These are phyloP conservation scores for Chaetogeoica ovagalla DNA, from an alignment of 2,888 invertebrate genomes.

Conservation along the genomic window DNA sequence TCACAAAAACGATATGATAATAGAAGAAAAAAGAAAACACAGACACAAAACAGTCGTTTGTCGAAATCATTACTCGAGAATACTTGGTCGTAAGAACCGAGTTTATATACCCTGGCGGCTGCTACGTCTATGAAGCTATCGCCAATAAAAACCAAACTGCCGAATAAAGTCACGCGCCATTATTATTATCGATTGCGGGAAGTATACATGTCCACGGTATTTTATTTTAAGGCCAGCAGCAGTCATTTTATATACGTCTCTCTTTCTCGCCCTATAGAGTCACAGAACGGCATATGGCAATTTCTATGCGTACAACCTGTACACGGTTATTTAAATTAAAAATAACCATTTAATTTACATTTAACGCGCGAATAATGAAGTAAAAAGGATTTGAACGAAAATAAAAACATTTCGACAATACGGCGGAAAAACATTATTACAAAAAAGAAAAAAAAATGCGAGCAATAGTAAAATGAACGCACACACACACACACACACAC, in stretches of 20 bases:
- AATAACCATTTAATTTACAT: constrained; percentile 14
- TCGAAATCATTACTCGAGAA: constrained; percentile 26
- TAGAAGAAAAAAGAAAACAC: background rate
- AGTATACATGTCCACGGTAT: background rate
- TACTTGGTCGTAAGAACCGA: constrained; percentile 1
- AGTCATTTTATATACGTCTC: background rate
- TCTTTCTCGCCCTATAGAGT: background rate
- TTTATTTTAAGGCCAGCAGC: background rate
- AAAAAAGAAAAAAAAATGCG: too few relatives aligned
- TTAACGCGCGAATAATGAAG: constrained; percentile 14
- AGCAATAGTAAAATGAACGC: too few relatives aligned
- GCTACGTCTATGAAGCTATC: background rate
- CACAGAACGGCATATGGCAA: background rate
- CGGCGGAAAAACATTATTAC: too few relatives aligned
- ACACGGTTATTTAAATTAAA: background rate
- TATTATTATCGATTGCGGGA: constrained; percentile 8
- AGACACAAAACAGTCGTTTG: background rate
- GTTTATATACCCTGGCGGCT: background rate
- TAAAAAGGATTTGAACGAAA: background rate
- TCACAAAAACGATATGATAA: background rate
- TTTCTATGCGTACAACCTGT: background rate
- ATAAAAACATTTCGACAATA: too few relatives aligned
- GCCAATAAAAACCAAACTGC: constrained; percentile 17
- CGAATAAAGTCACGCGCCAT: constrained; percentile 11
- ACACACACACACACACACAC: too few relatives aligned